Evolutionary conservation across 1,140 invertebrate species (phyloP).

Genomic region (Lepidurus apus): DNA sequence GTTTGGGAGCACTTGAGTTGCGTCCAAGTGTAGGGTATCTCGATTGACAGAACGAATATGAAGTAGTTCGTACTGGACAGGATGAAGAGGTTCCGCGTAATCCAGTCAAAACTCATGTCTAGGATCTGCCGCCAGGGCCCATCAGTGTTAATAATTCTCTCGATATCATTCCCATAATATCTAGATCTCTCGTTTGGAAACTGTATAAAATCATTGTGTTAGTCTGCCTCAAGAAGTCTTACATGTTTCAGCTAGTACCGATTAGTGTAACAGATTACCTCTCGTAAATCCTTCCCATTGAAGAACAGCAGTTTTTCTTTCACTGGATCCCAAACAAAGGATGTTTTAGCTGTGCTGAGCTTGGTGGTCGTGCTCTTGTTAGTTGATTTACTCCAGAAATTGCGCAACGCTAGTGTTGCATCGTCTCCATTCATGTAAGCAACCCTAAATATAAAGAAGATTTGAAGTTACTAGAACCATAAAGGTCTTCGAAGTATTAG

Average conservation of each 20-base stretch:
- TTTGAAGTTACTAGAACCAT: neutral
- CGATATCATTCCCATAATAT: neutral
- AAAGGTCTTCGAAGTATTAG: neutral
- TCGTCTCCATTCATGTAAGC: neutral
- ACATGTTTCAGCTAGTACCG: neutral
- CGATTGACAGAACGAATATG: neutral
- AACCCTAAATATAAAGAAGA: neutral
- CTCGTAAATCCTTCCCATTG: neutral
- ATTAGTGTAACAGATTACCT: neutral
- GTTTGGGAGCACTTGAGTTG: neutral
- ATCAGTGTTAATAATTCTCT: neutral
- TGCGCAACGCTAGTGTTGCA: neutral
- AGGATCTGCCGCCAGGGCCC: neutral
- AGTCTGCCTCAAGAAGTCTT: neutral
- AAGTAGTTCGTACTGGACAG: neutral
- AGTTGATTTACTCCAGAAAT: neutral
- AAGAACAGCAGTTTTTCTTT: neutral
- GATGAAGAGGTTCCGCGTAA: neutral
- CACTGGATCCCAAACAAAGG: neutral
- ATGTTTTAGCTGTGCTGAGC: neutral
- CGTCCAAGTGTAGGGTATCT: neutral
- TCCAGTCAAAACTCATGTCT: slow-evolving; percentile 6
- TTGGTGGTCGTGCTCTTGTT: neutral
- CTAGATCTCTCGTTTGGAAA: neutral
- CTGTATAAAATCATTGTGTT: neutral